phyloP scores from a whole-genome alignment of 2,888 invertebrate genomes.

The Heliconius ethilla region DNA sequence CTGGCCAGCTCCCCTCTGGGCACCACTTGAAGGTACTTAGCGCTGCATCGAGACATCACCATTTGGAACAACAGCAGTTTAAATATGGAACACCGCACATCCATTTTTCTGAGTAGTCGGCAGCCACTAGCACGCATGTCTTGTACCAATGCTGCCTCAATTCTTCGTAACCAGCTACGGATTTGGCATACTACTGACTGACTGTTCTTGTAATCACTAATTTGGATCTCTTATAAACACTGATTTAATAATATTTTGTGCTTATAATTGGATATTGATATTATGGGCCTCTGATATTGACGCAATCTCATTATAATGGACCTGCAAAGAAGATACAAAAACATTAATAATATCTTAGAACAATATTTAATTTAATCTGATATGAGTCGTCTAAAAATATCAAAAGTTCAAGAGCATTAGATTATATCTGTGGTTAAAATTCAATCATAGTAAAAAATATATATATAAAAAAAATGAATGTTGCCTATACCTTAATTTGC shows the following conservation, averaged over 20 bases:
- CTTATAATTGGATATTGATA: slow-evolving; percentile 74
- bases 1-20: slow-evolving; percentile 51
- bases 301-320: slow-evolving; percentile 73
- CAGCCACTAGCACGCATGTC: slow-evolving; percentile 65
- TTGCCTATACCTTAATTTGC: slow-evolving; percentile 18
- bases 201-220: slow-evolving; percentile 31
- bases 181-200: slow-evolving; percentile 51
- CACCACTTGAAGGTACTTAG: slow-evolving; percentile 66
- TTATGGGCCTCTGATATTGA: slow-evolving; percentile 61
- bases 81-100: slow-evolving; percentile 72
- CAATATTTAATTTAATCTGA: slow-evolving; percentile 16
- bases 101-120: slow-evolving; percentile 70
- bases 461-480: slow-evolving; percentile 8
- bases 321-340: slow-evolving; percentile 63
- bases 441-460: slow-evolving; percentile 3
- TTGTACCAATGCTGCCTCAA: slow-evolving; percentile 52
- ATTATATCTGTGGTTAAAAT: slow-evolving; percentile 23
- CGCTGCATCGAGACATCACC: slow-evolving; percentile 71
- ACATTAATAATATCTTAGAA: slow-evolving; percentile 25
- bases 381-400: slow-evolving; percentile 28
- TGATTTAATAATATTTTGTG: slow-evolving; percentile 61
- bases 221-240: slow-evolving; percentile 35
- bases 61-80: slow-evolving; percentile 75
- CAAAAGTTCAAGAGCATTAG: slow-evolving; percentile 20
- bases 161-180: slow-evolving; percentile 46